Percentiles rank a stretch among this genome's conserved stretches.
phyloP scores from a whole-genome alignment of 2,797 vertebrate species.

The Heliangelus exortis region DNA sequence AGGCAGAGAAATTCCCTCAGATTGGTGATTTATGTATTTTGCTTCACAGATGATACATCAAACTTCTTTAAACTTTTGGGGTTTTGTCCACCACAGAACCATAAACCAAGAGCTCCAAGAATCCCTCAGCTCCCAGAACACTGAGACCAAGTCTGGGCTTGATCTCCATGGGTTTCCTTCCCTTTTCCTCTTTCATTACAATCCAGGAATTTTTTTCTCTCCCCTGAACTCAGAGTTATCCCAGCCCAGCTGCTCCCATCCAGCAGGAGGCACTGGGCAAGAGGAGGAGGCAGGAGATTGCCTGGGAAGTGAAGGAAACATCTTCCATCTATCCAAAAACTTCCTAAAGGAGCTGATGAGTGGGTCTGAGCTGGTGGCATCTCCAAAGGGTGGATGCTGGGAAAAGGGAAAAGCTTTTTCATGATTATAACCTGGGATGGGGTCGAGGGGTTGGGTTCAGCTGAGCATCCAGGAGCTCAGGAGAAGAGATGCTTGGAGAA shows the following conservation, averaged over 20 bases:
- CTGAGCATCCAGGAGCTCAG: background rate
- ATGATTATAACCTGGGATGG: background rate
- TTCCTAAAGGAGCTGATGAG: background rate
- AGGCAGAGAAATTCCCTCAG: background rate
- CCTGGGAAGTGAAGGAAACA: background rate
- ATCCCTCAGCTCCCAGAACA: background rate
- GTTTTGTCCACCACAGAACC: background rate
- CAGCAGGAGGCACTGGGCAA: background rate
- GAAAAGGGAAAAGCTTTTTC: background rate
- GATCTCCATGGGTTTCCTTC: fast-evolving
- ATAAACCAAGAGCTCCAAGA: background rate
- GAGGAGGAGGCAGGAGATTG: background rate
- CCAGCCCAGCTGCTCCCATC: fast-evolving
- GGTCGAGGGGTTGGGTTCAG: background rate
- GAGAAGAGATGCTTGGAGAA: background rate
- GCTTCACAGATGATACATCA: background rate
- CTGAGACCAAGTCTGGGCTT: background rate
- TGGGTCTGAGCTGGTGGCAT: background rate
- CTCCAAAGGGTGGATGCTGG: background rate
- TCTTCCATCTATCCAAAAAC: background rate
- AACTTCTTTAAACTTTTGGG: background rate
- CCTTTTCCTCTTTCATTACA: fast-evolving
- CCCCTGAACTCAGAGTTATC: background rate
- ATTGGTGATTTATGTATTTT: background rate
- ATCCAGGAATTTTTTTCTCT: background rate